Percentiles rank a stretch among this genome's conserved stretches.
Conservation (phyloP, 2,113 vertebrate genomes). For the Okapia johnstoni region DNA sequence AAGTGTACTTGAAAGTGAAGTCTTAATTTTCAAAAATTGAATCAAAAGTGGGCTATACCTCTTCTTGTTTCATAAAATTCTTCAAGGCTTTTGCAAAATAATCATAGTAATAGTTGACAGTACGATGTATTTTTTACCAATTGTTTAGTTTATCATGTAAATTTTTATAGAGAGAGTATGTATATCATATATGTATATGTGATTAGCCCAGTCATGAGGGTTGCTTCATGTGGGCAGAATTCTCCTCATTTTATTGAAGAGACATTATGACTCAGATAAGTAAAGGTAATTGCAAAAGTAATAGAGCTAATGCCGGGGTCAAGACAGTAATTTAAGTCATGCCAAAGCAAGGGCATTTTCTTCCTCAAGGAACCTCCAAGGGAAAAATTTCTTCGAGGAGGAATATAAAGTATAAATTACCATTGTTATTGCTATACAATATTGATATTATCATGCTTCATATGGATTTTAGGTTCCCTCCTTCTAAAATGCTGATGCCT, state of each 20-base stretch:
- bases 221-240: neutral
- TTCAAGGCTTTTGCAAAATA: neutral
- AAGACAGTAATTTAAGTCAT: neutral
- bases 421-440: neutral
- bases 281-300: neutral
- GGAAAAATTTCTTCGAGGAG: neutral
- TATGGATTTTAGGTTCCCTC: neutral
- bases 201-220: neutral
- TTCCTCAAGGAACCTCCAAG: neutral
- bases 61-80: neutral
- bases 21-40: neutral
- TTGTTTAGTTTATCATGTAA: neutral
- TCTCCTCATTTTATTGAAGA: neutral
- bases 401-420: neutral
- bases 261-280: neutral
- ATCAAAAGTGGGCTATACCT: neutral
- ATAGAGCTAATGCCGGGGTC: neutral
- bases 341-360: neutral
- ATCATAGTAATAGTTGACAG: neutral
- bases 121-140: neutral
- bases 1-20: neutral
- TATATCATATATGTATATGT: neutral
- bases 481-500: neutral
- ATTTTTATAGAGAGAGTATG: neutral
- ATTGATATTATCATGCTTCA: neutral